These are phyloP conservation scores for Rhegmatorhina hoffmannsi DNA, from an alignment of 2,113 vertebrate species.

Conservation along the genomic window DNA sequence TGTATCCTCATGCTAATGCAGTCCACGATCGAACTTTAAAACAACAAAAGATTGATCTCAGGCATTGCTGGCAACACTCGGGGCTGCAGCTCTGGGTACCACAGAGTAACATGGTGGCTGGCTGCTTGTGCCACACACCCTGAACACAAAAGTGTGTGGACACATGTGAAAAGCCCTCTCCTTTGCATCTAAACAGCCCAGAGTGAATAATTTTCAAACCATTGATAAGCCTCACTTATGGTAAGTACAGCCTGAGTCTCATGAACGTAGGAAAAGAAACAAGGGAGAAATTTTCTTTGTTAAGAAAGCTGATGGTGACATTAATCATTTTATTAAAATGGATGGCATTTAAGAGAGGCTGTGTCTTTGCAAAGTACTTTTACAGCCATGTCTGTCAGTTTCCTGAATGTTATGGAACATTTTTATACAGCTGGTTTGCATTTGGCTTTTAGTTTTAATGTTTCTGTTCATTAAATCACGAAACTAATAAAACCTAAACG, in stretches of 20 bases:
- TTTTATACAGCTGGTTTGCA: conserved; percentile 51
- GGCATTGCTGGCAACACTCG: not conserved
- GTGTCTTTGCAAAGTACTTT: conserved; percentile 3
- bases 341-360: conserved; percentile 15
- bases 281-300: not conserved
- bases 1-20: not conserved
- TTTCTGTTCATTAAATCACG: conserved; percentile 60
- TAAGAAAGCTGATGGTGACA: not conserved
- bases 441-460: conserved; percentile 61
- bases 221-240: not conserved
- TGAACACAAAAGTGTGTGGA: not conserved
- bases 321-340: not conserved
- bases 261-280: not conserved
- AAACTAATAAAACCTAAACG: conserved; percentile 47
- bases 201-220: not conserved
- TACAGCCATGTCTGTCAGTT: conserved; percentile 27
- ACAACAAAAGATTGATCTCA: not conserved
- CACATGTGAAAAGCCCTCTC: not conserved
- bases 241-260: not conserved
- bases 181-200: not conserved
- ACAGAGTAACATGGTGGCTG: fast-evolving
- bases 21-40: not conserved
- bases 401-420: conserved; percentile 1
- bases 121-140: not conserved
- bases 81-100: not conserved